Percentiles rank a stretch among this genome's conserved stretches.
These are phyloP conservation scores for Mandrillus leucophaeus DNA, from an alignment of 2,113 vertebrate species.

Conservation along the genomic window DNA sequence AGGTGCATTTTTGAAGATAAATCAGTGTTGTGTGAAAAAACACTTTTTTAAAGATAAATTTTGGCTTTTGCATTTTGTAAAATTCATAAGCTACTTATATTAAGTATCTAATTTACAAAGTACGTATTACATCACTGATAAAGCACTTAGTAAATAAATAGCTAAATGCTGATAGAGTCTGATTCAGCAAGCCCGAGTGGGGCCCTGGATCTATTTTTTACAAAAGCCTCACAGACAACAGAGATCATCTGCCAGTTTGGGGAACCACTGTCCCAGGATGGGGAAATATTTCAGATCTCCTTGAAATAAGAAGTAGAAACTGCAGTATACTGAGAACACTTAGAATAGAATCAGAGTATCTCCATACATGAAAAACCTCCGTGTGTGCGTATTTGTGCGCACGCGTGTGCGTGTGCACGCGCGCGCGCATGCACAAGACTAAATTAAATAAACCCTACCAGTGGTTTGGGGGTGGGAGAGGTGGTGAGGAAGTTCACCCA, in stretches of 20 bases:
- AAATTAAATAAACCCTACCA: constrained; percentile 17
- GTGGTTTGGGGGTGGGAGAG: neutral
- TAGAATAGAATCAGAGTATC: constrained; percentile 11
- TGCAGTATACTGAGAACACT: neutral
- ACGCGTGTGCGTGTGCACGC: neutral
- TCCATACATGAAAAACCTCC: neutral
- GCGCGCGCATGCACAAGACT: neutral
- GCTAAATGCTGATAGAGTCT: constrained; percentile 21
- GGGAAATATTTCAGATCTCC: neutral
- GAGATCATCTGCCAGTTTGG: neutral
- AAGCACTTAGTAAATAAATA: constrained; percentile 48
- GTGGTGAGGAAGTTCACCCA: neutral
- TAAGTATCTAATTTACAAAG: constrained; percentile 38
- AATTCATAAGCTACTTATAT: constrained; percentile 31
- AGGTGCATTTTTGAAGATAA: no score
- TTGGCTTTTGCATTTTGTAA: no score
- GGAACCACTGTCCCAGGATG: neutral
- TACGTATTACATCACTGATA: constrained; percentile 27
- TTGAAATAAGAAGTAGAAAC: constrained; percentile 37
- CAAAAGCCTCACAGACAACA: neutral
- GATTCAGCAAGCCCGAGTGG: neutral
- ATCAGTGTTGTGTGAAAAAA: no score
- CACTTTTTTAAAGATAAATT: no score
- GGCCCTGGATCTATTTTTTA: neutral
- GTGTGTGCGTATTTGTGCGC: neutral